A percentile compares a stretch with the other conserved stretches of the same genome.
These are phyloP conservation scores for Copidosoma floridanum DNA, from an alignment of 1,140 invertebrate species.

Conservation along the genomic window DNA sequence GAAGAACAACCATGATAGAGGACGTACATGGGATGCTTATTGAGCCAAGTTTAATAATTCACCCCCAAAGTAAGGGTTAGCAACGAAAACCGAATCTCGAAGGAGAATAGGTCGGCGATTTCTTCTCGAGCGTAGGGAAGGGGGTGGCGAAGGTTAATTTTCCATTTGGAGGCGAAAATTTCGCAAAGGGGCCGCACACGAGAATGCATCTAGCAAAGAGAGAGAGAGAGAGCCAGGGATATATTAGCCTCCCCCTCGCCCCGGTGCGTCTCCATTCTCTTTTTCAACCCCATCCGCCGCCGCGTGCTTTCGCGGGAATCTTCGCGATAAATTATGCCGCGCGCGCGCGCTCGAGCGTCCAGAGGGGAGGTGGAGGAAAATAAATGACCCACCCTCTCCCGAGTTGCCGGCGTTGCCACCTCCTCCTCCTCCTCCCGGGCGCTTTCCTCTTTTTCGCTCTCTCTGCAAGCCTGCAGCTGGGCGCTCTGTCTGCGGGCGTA, in stretches of 20 bases:
- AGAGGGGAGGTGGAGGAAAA: constrained; percentile 44
- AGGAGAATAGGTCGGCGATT: not conserved
- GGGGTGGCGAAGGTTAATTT: constrained; percentile 36
- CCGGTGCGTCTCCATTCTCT: constrained; percentile 19
- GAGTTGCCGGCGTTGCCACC: constrained; percentile 31
- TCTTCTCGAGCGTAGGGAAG: not conserved
- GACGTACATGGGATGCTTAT: too few relatives aligned
- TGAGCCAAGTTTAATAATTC: too few relatives aligned
- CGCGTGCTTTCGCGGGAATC: constrained; percentile 58
- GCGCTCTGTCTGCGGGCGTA: constrained; percentile 17
- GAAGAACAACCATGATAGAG: too few relatives aligned
- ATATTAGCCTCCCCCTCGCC: constrained; percentile 44
- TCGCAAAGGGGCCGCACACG: constrained; percentile 23
- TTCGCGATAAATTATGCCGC: constrained; percentile 58
- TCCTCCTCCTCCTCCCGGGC: constrained; percentile 9
- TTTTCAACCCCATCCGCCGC: constrained; percentile 32
- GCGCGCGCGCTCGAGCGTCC: constrained; percentile 27
- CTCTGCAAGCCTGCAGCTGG: not conserved
- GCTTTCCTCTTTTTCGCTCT: constrained; percentile 29
- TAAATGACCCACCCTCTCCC: constrained; percentile 57
- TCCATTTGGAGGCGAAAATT: constrained; percentile 42
- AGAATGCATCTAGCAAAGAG: too few relatives aligned
- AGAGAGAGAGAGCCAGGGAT: too few relatives aligned
- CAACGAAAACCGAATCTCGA: not conserved
- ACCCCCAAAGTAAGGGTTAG: not conserved